Evolutionary conservation across 2,888 invertebrate species (phyloP), one percentile per base, ranked within the genome.

Genomic region (Hemaris fuciformis): DNA sequence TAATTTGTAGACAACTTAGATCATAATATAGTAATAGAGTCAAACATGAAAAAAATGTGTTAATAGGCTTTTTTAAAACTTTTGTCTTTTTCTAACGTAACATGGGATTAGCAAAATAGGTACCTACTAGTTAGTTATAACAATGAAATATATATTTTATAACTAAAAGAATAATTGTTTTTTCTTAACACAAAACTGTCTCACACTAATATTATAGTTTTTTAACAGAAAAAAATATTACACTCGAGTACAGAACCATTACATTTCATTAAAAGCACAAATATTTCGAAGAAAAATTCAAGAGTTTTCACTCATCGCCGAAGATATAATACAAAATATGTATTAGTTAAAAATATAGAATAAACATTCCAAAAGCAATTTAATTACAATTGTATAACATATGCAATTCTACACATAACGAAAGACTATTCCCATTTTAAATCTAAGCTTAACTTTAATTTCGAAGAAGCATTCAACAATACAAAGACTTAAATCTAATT

Each of bases 401-500:
- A 43, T 27, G 5, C 13, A 48, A 27, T 10, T 53, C 18, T 53
- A 27, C 25, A 53, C 10, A 25, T 27, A 53, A 31, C 53, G 27
- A 27, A 31, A 53, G 18, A 10, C 31, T 18, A 53, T 27, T 31
- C 27, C 53, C 53, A 53, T 31, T 27, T 22, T 15, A 48, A 13
- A n/a, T 27, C 61, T 60, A 62, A 63, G 64, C 23, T 13, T 66
- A 67, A 66, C 65, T 65, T 66, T 61, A 66, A 60, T 38, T 66
- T 57, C 20, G 57, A 25, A 15, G 53, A n/a, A 57, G 5, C 42
- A 43, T 46, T 61, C 18, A 53, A 27, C 48, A 59, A 27, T 58
- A 62, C 59, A 48, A 53, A 31, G 8, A 18, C 53, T 53, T 53
- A 53, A n/a, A 4, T 27, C 31, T 53, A 53, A 31, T 53, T 31